These are phyloP conservation scores for Coecobrya sp. DNA, from an alignment of 2,888 invertebrate species.

Conservation along the genomic window DNA sequence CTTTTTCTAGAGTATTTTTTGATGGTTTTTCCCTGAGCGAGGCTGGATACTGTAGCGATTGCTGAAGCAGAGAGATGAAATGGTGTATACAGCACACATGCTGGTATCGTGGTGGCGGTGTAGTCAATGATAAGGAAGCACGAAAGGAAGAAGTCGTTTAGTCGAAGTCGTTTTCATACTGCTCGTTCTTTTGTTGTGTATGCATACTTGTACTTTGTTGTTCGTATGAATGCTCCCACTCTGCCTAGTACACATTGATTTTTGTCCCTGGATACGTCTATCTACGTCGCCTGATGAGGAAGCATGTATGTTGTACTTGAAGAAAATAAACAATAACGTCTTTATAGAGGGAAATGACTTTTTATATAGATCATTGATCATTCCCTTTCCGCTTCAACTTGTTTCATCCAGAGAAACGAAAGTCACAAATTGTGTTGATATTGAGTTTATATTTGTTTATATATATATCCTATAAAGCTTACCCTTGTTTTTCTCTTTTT, in stretches of 20 bases:
- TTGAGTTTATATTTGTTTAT: background rate
- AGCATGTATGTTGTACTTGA: background rate
- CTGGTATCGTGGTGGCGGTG: background rate
- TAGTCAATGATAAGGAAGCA: background rate
- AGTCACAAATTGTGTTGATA: background rate
- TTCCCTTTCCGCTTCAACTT: slow-evolving; percentile 61
- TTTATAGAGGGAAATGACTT: slow-evolving; percentile 38
- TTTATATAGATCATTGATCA: slow-evolving; percentile 74
- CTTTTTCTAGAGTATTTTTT: background rate
- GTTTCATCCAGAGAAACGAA: background rate
- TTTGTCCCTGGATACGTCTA: background rate
- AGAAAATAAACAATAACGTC: slow-evolving; percentile 9
- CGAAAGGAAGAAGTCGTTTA: slow-evolving; percentile 30
- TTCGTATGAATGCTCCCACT: background rate
- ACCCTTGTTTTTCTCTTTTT: background rate
- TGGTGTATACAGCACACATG: background rate
- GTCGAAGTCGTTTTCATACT: background rate
- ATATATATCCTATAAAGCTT: background rate
- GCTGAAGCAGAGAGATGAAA: slow-evolving; percentile 16
- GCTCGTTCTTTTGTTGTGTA: background rate
- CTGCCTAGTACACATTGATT: background rate
- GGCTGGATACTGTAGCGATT: background rate
- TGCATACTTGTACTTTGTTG: background rate
- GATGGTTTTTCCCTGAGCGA: background rate
- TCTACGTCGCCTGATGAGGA: background rate